A percentile compares a stretch with the other conserved stretches of the same genome.
Conservation (phyloP, 2,888 invertebrate genomes). For the Microchrysa polita region DNA sequence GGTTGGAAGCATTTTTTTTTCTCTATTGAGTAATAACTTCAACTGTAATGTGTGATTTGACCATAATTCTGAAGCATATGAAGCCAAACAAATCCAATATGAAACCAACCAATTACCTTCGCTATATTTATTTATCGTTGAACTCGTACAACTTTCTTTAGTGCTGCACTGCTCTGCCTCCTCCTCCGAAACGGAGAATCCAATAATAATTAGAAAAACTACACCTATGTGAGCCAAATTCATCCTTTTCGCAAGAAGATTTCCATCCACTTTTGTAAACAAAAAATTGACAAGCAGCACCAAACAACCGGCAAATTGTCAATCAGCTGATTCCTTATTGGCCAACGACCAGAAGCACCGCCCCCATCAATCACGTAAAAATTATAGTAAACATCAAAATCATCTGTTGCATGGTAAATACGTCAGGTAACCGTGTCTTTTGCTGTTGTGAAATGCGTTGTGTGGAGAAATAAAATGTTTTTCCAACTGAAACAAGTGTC, state of each 20-base stretch:
- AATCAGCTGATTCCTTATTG: not conserved
- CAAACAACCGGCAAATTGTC: not conserved
- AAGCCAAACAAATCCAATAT: not conserved
- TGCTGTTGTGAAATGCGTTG: too few species aligned
- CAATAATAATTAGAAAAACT: not conserved
- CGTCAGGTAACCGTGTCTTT: not conserved
- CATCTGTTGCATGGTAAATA: not conserved
- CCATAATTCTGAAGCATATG: not conserved
- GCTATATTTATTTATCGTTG: not conserved
- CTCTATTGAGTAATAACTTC: too few species aligned
- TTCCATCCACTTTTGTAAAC: not conserved
- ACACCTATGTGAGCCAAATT: too few species aligned
- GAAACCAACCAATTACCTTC: constrained; percentile 25
- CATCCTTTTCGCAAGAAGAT: too few species aligned
- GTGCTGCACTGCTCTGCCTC: not conserved
- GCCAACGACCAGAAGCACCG: not conserved
- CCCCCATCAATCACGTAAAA: not conserved
- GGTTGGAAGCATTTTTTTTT: too few species aligned
- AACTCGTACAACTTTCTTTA: not conserved
- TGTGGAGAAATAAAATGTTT: too few species aligned
- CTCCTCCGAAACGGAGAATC: not conserved
- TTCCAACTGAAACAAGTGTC: too few species aligned
- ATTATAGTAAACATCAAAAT: not conserved
- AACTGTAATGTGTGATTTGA: too few species aligned
- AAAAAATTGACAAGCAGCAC: not conserved